phyloP scores from a whole-genome alignment of 2,888 invertebrate species.

The Drepana falcataria region DNA sequence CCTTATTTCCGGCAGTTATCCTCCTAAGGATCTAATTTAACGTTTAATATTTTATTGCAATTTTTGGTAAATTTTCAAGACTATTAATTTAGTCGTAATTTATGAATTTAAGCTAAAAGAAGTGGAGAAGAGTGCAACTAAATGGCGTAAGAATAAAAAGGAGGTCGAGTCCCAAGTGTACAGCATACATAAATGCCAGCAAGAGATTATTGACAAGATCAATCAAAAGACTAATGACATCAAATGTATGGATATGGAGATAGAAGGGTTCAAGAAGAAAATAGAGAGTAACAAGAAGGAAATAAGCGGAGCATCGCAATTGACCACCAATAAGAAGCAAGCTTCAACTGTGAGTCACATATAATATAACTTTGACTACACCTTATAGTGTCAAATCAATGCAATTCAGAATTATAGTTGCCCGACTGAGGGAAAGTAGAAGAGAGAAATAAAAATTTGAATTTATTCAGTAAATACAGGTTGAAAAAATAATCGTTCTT shows the following conservation, averaged over 20 bases:
- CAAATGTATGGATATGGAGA: slow-evolving; percentile 46
- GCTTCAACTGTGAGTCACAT: slow-evolving; percentile 44
- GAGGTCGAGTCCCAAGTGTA: slow-evolving; percentile 49
- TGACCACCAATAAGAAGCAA: slow-evolving; percentile 33
- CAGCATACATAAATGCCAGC: slow-evolving; percentile 37
- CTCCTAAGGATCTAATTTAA: too few relatives aligned
- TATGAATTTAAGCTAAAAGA: slow-evolving; percentile 40
- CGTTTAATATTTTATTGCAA: too few relatives aligned
- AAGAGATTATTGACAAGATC: slow-evolving; percentile 45
- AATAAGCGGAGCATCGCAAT: slow-evolving; percentile 26
- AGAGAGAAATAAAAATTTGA: too few relatives aligned
- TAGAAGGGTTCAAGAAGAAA: slow-evolving; percentile 38
- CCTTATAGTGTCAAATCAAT: too few relatives aligned
- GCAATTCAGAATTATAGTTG: too few relatives aligned
- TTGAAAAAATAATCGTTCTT: too few relatives aligned
- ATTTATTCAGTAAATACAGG: too few relatives aligned
- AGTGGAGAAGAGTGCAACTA: slow-evolving; percentile 41
- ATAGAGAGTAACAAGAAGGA: slow-evolving; percentile 44
- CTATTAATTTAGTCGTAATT: not conserved
- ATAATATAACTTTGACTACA: too few relatives aligned
- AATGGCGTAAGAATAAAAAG: slow-evolving; percentile 59
- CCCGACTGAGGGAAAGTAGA: too few relatives aligned
- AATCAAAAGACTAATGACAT: slow-evolving; percentile 51
- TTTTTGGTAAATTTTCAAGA: too few relatives aligned
- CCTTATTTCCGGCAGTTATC: too few relatives aligned